A percentile compares a stretch with the other conserved stretches of the same genome.
Evolutionary conservation across 2,888 invertebrate genomes (phyloP).

Genomic region (Apantesis nais): DNA sequence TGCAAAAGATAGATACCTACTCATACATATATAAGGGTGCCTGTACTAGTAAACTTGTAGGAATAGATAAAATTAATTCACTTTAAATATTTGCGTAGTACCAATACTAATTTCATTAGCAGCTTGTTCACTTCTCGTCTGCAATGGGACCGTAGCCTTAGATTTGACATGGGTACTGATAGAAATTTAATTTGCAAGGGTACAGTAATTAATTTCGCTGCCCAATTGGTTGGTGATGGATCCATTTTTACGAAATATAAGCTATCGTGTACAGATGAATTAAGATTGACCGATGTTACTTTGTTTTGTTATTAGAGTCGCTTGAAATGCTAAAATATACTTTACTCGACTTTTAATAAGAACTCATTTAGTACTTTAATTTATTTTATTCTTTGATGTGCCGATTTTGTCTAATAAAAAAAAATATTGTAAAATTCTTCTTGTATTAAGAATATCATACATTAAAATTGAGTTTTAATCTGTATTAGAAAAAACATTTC

Average conservation of each 20-base stretch:
- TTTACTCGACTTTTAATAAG: not conserved
- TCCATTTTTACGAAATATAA: conserved; percentile 14
- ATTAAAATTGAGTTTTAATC: not conserved
- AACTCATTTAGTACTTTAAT: not conserved
- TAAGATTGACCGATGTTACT: not conserved
- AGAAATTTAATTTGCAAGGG: conserved; percentile 36
- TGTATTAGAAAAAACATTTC: not conserved
- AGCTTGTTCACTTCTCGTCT: not conserved
- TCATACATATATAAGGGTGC: not conserved
- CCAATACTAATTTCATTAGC: not conserved
- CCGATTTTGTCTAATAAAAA: not conserved
- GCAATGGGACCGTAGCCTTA: not conserved
- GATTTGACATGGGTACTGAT: conserved; percentile 25
- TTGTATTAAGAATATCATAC: not conserved
- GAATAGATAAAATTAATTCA: not conserved
- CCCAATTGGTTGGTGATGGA: conserved; percentile 3
- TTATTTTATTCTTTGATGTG: not conserved
- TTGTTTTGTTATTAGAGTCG: not conserved
- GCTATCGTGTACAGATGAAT: conserved; percentile 2
- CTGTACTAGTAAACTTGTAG: not conserved
- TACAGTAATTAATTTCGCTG: conserved; percentile 41
- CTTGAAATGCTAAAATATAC: not conserved
- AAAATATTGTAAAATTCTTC: not conserved
- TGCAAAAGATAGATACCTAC: not conserved
- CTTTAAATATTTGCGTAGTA: not conserved